These are phyloP conservation scores for Abramis brama DNA, from an alignment of 2,113 vertebrate species.

Conservation along the genomic window DNA sequence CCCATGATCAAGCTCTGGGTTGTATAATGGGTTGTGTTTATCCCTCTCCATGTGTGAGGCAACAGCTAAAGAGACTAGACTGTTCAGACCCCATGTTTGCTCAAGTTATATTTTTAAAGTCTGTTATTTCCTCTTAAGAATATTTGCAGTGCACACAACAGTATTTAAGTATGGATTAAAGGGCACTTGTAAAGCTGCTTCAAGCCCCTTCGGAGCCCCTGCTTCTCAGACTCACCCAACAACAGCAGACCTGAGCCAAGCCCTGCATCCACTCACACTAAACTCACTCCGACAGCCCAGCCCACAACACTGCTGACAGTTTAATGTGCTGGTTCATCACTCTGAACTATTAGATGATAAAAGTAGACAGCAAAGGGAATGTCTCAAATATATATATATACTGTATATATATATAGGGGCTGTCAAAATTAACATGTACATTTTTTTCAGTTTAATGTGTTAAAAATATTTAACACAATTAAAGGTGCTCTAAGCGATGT, in stretches of 20 bases:
- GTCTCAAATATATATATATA: too few species aligned
- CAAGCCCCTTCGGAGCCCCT: not conserved
- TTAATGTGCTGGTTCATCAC: not conserved
- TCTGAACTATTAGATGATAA: not conserved
- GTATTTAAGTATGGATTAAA: slow-evolving; percentile 47
- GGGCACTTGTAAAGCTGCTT: slow-evolving; percentile 26
- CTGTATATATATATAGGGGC: too few species aligned
- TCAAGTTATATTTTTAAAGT: slow-evolving; percentile 41
- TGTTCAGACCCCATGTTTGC: slow-evolving; percentile 33
- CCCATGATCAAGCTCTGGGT: slow-evolving; percentile 3
- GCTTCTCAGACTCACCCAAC: slow-evolving; percentile 26
- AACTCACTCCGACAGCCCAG: not conserved
- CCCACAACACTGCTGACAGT: not conserved
- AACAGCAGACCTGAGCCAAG: not conserved
- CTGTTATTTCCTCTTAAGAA: slow-evolving; percentile 52
- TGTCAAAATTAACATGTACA: too few species aligned
- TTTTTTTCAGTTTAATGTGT: too few species aligned
- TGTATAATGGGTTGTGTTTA: slow-evolving; percentile 26
- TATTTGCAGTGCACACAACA: slow-evolving; percentile 34
- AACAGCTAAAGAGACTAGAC: slow-evolving; percentile 18
- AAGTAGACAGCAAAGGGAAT: not conserved
- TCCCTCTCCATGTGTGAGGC: not conserved
- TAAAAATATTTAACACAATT: too few species aligned
- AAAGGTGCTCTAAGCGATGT: too few species aligned
- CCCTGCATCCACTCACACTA: not conserved